Evolutionary conservation across 2,113 vertebrate genomes (phyloP).

Genomic region (Caranx melampygus): DNA sequence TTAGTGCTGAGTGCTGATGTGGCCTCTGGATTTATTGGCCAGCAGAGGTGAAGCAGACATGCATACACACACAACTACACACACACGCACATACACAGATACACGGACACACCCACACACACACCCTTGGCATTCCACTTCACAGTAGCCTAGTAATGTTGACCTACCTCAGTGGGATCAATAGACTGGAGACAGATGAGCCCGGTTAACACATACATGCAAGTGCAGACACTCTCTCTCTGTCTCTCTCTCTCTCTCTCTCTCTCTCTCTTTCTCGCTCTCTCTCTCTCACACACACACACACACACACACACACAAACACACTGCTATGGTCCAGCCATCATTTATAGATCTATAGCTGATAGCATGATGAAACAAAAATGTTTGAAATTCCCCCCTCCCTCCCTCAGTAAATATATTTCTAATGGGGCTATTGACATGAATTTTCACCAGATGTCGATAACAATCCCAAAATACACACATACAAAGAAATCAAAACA

Average conservation of each 20-base stretch:
- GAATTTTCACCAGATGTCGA: too few species aligned
- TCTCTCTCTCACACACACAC: too few species aligned
- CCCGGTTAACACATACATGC: slow-evolving; percentile 10
- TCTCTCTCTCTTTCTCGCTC: too few species aligned
- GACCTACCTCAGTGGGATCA: slow-evolving; percentile 55
- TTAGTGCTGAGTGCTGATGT: slow-evolving; percentile 64
- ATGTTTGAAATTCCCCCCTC: too few species aligned
- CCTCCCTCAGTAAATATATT: too few species aligned
- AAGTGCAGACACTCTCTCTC: background rate
- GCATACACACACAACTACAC: slow-evolving; percentile 6
- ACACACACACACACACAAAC: slow-evolving; percentile 8
- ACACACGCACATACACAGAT: slow-evolving; percentile 5
- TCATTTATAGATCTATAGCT: too few species aligned
- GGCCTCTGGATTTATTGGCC: slow-evolving; percentile 62
- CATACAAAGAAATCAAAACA: too few species aligned
- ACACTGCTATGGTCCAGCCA: background rate
- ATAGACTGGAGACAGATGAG: slow-evolving; percentile 56
- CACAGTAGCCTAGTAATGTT: slow-evolving; percentile 56
- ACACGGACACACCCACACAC: slow-evolving; percentile 13
- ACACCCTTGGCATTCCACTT: slow-evolving; percentile 34
- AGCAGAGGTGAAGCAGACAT: slow-evolving; percentile 39
- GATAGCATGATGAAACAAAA: too few species aligned
- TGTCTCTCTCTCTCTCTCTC: too few species aligned
- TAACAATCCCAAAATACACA: too few species aligned
- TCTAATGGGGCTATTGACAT: too few species aligned